Evolutionary conservation across 1,140 invertebrate species (phyloP).

Genomic region (Mamestra configurata): DNA sequence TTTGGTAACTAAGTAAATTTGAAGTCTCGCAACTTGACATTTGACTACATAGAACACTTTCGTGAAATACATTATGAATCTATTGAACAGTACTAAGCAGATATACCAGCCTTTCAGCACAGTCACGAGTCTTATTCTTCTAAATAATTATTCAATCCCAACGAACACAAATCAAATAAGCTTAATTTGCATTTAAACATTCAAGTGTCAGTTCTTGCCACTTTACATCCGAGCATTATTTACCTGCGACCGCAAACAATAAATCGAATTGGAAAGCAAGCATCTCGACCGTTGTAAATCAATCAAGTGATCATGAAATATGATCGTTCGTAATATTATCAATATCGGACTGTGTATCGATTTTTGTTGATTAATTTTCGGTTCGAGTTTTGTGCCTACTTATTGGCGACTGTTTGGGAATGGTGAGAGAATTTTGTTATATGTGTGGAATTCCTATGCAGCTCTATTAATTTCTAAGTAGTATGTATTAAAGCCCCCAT

Average conservation of each 20-base stretch:
- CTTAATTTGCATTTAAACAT: not conserved
- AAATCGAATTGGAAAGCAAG: constrained; percentile 75
- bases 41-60: too few species aligned
- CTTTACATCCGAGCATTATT: constrained; percentile 44
- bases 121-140: too few species aligned
- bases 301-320: constrained; percentile 76
- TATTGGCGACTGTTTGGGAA: not conserved
- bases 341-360: constrained; percentile 56
- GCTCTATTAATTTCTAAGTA: too few species aligned
- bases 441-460: not conserved
- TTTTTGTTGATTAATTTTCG: constrained; percentile 46
- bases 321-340: constrained; percentile 69
- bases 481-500: too few species aligned
- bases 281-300: constrained; percentile 70
- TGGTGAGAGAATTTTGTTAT: not conserved
- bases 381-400: not conserved
- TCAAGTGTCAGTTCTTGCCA: constrained; percentile 50
- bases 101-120: too few species aligned
- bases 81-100: too few species aligned
- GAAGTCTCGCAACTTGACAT: too few species aligned
- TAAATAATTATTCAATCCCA: not conserved
- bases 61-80: too few species aligned
- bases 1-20: too few species aligned
- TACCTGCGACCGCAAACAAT: constrained; percentile 64
- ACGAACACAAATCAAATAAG: constrained; percentile 6